phyloP scores from a whole-genome alignment of 2,797 vertebrate species.

The Peromyscus melanophrys region DNA sequence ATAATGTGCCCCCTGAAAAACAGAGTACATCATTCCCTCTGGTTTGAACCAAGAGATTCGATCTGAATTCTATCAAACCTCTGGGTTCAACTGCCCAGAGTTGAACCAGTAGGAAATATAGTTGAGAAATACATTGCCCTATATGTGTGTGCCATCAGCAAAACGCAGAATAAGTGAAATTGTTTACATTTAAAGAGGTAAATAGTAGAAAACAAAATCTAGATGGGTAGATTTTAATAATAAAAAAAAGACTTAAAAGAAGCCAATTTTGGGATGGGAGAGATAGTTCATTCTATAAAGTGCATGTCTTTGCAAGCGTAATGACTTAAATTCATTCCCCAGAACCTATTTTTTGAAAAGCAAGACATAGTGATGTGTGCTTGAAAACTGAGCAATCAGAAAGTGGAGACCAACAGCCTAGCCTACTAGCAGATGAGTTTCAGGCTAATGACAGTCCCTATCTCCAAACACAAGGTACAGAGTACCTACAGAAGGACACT shows the following conservation, averaged over 20 bases:
- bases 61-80: slow-evolving; percentile 16
- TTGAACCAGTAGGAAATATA: slow-evolving; percentile 8
- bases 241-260: slow-evolving; percentile 34
- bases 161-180: slow-evolving; percentile 48
- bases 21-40: neutral
- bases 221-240: no score
- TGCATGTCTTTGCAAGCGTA: neutral
- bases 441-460: neutral
- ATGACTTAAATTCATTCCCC: neutral
- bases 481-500: neutral
- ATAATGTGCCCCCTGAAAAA: neutral
- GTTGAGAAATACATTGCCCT: slow-evolving; percentile 18
- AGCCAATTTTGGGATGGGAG: neutral
- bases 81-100: neutral
- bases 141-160: neutral
- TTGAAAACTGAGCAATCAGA: neutral
- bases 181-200: neutral
- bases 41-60: slow-evolving; percentile 58
- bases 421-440: neutral
- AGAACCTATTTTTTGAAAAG: neutral
- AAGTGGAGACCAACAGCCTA: neutral
- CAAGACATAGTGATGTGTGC: neutral
- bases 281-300: neutral
- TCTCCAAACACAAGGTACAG: neutral
- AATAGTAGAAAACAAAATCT: neutral